These are phyloP conservation scores for Aeoliscus strigatus DNA, from an alignment of 2,797 vertebrate genomes.

Conservation along the genomic window DNA sequence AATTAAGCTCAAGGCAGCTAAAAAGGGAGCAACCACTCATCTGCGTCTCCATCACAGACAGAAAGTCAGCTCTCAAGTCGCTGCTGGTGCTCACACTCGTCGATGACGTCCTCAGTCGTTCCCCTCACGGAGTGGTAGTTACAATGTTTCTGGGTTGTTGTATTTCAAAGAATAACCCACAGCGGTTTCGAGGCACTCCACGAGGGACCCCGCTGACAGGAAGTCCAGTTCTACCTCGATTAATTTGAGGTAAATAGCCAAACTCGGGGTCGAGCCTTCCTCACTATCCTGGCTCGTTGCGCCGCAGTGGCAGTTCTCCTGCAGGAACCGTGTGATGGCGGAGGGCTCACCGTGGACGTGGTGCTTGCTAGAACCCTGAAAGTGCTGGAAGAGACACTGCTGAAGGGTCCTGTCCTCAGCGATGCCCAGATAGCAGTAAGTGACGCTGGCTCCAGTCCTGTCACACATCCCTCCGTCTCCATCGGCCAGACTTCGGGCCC, in stretches of 20 bases:
- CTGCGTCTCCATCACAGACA: too few species aligned
- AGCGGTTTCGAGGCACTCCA: conserved; percentile 97
- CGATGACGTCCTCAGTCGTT: too few species aligned
- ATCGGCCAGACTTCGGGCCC: conserved; percentile 26
- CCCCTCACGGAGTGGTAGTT: conserved; percentile 30
- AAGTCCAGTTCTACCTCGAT: conserved; percentile 99
- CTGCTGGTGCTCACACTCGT: too few species aligned
- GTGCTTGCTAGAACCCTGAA: conserved; percentile 91
- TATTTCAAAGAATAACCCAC: conserved; percentile 93
- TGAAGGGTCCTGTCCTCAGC: conserved; percentile 94
- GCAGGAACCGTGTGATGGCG: conserved; percentile 87
- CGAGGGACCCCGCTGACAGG: conserved; percentile 93
- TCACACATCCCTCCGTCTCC: conserved; percentile 33
- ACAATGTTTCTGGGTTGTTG: conserved; percentile 79
- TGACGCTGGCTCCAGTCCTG: conserved; percentile 74
- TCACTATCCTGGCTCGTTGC: conserved; percentile 33
- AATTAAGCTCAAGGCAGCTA: too few species aligned
- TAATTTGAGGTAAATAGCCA: conserved; percentile 91
- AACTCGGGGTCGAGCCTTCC: conserved; percentile 61
- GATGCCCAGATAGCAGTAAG: conserved; percentile 94
- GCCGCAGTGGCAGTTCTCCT: conserved; percentile 82
- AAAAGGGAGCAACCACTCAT: too few species aligned
- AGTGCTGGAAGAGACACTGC: conserved; percentile 93
- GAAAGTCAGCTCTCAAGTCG: too few species aligned
- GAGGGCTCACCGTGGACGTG: conserved; percentile 80